Conservation (phyloP, 2,113 vertebrate genomes). For the Azemiops feae region DNA sequence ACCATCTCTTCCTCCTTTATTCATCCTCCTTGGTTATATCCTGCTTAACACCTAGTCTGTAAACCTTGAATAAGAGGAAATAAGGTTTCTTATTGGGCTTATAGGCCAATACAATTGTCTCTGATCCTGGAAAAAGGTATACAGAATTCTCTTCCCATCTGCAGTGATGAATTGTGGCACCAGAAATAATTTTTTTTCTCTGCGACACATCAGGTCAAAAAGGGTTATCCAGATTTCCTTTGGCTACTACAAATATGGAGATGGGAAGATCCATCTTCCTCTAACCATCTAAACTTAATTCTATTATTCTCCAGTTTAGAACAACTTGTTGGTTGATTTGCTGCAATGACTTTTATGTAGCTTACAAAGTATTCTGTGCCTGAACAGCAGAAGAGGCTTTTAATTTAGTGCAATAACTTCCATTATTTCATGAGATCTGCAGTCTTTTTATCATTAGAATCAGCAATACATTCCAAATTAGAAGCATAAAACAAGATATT, state of each 20-base stretch:
- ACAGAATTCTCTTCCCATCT: background rate
- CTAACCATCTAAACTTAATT: background rate
- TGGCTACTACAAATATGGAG: background rate
- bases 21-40: conserved; percentile 5
- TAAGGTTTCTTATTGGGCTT: background rate
- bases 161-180: background rate
- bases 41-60: conserved; percentile 13
- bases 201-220: background rate
- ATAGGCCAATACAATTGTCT: background rate
- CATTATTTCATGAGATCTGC: background rate
- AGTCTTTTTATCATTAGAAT: background rate
- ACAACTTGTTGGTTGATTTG: background rate
- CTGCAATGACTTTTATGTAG: background rate
- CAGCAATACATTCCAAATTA: background rate
- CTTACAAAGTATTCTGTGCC: background rate
- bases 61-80: background rate
- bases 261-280: background rate
- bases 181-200: background rate
- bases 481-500: background rate
- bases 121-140: background rate
- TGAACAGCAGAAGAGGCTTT: background rate
- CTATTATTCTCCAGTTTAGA: background rate
- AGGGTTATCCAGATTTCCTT: background rate
- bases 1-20: conserved; percentile 9
- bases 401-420: background rate